A percentile compares a stretch with the other conserved stretches of the same genome.
phyloP scores from a whole-genome alignment of 2,113 vertebrate species.

The Salvator merianae region DNA sequence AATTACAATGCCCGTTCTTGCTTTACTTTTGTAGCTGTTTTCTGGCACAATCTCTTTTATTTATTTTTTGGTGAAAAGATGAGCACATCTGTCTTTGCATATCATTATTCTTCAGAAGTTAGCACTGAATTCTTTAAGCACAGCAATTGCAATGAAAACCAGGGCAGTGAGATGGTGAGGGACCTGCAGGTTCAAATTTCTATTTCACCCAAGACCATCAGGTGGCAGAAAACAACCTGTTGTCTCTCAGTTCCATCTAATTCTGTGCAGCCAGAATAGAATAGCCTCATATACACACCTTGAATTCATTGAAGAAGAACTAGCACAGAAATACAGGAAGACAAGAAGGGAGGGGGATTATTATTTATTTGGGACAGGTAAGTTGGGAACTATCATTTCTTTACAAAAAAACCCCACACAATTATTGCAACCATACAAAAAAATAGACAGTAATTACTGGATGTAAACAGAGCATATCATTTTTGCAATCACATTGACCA shows the following conservation, averaged over 20 bases:
- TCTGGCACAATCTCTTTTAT: neutral
- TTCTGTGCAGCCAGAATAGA: neutral
- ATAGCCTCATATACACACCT: neutral
- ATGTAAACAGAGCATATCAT: too few relatives aligned
- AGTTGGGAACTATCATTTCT: too few relatives aligned
- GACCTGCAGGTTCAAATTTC: neutral
- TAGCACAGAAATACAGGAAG: too few relatives aligned
- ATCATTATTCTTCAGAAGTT: neutral
- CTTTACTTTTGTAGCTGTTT: constrained; percentile 20
- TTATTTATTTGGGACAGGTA: too few relatives aligned
- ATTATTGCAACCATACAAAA: too few relatives aligned
- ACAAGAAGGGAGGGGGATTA: too few relatives aligned
- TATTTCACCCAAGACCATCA: neutral
- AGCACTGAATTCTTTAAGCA: neutral
- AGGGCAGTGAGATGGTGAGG: neutral
- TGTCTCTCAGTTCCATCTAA: neutral
- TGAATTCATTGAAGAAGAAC: too few relatives aligned
- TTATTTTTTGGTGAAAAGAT: neutral
- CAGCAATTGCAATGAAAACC: neutral
- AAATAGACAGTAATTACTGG: too few relatives aligned
- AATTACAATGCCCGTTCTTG: neutral
- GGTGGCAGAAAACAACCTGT: neutral
- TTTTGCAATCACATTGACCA: too few relatives aligned
- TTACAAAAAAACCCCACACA: too few relatives aligned
- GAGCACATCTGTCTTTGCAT: neutral